Conservation (phyloP, 2,888 invertebrate genomes). For the Torymus tubicola region DNA sequence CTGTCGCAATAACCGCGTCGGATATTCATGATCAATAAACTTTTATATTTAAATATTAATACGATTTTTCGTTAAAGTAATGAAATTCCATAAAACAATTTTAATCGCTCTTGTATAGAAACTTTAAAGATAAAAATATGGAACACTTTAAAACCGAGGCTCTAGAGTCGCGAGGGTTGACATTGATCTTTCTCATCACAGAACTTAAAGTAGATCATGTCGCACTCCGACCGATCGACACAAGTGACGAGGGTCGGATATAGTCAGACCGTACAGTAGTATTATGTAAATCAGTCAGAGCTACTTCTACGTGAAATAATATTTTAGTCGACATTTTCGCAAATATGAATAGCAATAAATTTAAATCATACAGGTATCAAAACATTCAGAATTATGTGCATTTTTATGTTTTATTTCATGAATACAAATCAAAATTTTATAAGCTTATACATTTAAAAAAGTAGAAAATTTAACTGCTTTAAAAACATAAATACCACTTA, state of each 20-base stretch:
- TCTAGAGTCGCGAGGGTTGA: slow-evolving; percentile 5
- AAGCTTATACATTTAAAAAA: too few species aligned
- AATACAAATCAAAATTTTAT: too few species aligned
- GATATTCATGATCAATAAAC: too few species aligned
- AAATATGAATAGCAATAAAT: slow-evolving; percentile 1
- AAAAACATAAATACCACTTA: too few species aligned
- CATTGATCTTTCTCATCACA: slow-evolving; percentile 39
- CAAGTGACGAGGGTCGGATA: slow-evolving; percentile 27
- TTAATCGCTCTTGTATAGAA: neutral
- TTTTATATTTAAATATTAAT: too few species aligned
- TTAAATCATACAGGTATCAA: neutral
- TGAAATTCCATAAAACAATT: slow-evolving; percentile 2
- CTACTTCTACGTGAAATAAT: neutral
- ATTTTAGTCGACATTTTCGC: slow-evolving; percentile 1
- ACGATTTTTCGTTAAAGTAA: too few species aligned
- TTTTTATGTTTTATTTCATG: neutral
- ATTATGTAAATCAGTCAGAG: slow-evolving; percentile 19
- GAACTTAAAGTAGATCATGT: slow-evolving; percentile 33
- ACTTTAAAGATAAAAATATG: neutral
- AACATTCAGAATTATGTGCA: neutral
- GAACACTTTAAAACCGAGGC: slow-evolving; percentile 1
- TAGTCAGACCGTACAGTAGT: slow-evolving; percentile 25
- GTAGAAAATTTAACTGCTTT: too few species aligned
- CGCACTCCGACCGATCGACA: slow-evolving; percentile 5
- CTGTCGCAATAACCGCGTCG: too few species aligned